These are phyloP conservation scores for Python bivittatus DNA, from an alignment of 2,113 vertebrate species.

Conservation along the genomic window DNA sequence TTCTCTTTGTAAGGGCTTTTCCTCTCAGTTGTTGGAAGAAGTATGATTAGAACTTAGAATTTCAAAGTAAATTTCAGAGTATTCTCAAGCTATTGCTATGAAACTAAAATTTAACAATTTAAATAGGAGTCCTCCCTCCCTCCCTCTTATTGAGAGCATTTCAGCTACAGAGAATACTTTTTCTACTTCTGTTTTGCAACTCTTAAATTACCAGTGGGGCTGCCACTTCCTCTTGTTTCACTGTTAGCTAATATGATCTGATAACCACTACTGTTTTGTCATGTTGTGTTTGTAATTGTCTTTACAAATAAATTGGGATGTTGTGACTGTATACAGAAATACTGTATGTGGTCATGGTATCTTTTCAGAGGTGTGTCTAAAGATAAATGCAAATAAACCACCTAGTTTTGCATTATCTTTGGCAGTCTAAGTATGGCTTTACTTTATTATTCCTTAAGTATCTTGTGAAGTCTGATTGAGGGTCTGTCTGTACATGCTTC, in stretches of 20 bases:
- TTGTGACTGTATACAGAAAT: neutral
- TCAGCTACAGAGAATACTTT: neutral
- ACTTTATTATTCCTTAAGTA: neutral
- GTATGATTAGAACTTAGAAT: neutral
- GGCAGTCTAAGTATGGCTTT: neutral
- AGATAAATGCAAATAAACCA: neutral
- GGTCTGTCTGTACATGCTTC: neutral
- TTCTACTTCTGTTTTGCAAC: neutral
- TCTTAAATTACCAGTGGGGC: neutral
- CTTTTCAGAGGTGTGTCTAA: neutral
- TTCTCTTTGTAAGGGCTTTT: neutral
- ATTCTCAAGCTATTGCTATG: neutral
- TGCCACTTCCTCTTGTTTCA: conserved; percentile 11
- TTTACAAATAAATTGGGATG: neutral
- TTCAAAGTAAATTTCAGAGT: neutral
- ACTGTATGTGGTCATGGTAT: neutral
- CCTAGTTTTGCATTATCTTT: neutral
- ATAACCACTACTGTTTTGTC: neutral
- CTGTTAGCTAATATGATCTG: conserved; percentile 14
- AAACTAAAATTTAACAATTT: neutral
- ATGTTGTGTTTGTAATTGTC: neutral
- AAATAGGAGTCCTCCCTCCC: neutral
- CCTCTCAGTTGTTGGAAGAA: neutral
- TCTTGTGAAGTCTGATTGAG: neutral
- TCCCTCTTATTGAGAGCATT: neutral